Percentiles rank a stretch among this genome's conserved stretches.
Conservation (phyloP, 2,888 invertebrate genomes). For the Calameuta filiformis region DNA sequence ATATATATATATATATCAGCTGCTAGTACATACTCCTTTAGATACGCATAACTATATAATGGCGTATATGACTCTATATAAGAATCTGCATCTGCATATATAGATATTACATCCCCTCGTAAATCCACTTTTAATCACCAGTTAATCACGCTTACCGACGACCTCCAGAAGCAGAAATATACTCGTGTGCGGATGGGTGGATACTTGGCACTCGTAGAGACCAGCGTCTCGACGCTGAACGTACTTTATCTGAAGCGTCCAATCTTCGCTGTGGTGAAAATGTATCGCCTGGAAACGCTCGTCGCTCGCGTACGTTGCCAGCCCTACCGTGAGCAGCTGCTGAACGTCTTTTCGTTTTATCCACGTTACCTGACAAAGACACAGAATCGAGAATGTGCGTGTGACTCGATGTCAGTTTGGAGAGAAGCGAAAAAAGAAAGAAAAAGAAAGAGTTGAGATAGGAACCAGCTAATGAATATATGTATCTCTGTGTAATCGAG, state of each 20-base stretch:
- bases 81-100: background rate
- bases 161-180: conserved; percentile 88
- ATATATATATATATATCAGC: background rate
- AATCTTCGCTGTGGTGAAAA: conserved; percentile 90
- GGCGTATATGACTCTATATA: background rate
- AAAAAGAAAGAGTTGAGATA: conserved; percentile 10
- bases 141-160: conserved; percentile 77
- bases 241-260: conserved; percentile 91
- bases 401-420: too few species aligned
- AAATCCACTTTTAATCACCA: background rate
- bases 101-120: background rate
- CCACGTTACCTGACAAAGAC: conserved; percentile 79
- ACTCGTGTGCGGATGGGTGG: conserved; percentile 90
- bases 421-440: background rate
- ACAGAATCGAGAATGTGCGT: background rate
- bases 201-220: conserved; percentile 90
- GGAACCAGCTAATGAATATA: background rate
- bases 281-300: conserved; percentile 89
- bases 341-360: conserved; percentile 79
- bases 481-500: background rate
- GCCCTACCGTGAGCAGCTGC: conserved; percentile 85
- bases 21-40: background rate
- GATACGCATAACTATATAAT: background rate
- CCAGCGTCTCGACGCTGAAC: conserved; percentile 89
- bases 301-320: conserved; percentile 90